These are phyloP conservation scores for Sclerodermus sp. DNA, from an alignment of 2,888 invertebrate species.

Conservation along the genomic window DNA sequence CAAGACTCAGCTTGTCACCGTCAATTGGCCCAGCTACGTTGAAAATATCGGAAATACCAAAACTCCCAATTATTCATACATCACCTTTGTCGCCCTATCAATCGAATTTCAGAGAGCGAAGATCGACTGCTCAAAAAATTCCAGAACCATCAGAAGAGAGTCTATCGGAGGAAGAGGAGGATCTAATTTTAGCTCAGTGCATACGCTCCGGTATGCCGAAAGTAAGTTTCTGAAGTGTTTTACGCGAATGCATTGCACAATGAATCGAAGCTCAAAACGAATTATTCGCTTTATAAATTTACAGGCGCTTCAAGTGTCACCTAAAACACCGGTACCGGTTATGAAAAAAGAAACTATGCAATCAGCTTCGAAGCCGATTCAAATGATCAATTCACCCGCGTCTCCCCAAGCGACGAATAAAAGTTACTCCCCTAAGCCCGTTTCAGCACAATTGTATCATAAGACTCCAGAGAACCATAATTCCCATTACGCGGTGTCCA, in stretches of 20 bases:
- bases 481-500: not conserved
- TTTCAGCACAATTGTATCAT: conserved; percentile 7
- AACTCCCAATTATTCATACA: conserved; percentile 7
- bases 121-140: conserved; percentile 13
- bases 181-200: conserved; percentile 68
- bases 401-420: conserved; percentile 7
- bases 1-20: conserved; percentile 32
- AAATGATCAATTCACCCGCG: too few relatives aligned
- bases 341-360: too few relatives aligned
- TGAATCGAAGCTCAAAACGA: too few relatives aligned
- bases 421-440: conserved; percentile 3
- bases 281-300: too few relatives aligned
- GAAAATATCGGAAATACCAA: conserved; percentile 21
- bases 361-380: too few relatives aligned
- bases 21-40: conserved; percentile 19
- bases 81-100: conserved; percentile 19
- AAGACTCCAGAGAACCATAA: conserved; percentile 11
- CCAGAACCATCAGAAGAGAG: conserved; percentile 62
- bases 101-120: conserved; percentile 13
- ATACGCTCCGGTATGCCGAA: conserved; percentile 69
- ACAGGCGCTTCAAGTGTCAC: too few relatives aligned
- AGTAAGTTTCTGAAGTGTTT: too few relatives aligned
- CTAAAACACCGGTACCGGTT: too few relatives aligned
- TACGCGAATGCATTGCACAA: too few relatives aligned
- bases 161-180: conserved; percentile 62